A percentile compares a stretch with the other conserved stretches of the same genome.
Evolutionary conservation across 2,113 vertebrate genomes (phyloP).

Genomic region (Gasterosteus nipponicus): DNA sequence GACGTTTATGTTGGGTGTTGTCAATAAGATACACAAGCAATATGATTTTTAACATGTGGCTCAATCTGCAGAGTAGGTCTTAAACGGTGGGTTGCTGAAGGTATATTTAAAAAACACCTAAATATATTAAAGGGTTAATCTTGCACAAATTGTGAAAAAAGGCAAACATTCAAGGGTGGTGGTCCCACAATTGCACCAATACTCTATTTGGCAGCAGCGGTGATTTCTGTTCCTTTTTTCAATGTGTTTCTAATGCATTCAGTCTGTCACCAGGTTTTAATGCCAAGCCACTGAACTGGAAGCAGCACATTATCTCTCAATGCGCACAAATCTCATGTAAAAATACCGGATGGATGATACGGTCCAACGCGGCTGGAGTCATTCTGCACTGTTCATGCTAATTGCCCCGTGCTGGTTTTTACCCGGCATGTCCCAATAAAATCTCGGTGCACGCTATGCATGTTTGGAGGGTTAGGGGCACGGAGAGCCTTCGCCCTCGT

Average conservation of each 20-base stretch:
- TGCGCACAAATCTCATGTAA: conserved; percentile 18
- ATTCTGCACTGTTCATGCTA: conserved; percentile 19
- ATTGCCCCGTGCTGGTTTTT: conserved; percentile 30
- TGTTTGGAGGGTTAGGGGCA: conserved; percentile 26
- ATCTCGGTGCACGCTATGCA: conserved; percentile 14
- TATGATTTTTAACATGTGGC: background rate
- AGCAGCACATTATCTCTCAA: conserved; percentile 13
- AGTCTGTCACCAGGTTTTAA: conserved; percentile 15
- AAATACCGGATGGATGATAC: conserved; percentile 28
- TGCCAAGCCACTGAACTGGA: conserved; percentile 31
- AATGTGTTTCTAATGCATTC: conserved; percentile 10
- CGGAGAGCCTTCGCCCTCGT: conserved; percentile 37
- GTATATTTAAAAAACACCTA: background rate
- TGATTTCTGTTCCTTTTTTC: conserved; percentile 8
- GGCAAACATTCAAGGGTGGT: background rate
- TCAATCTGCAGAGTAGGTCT: background rate
- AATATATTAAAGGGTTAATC: background rate
- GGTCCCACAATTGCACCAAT: background rate
- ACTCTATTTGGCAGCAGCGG: background rate
- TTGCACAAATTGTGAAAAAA: background rate
- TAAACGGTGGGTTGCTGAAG: background rate
- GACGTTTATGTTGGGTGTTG: background rate
- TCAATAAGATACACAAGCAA: background rate
- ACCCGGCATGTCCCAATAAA: conserved; percentile 28
- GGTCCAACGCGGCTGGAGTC: conserved; percentile 4